Evolutionary conservation across 1,140 invertebrate species (phyloP).

Genomic region (Drosophila virilis): DNA sequence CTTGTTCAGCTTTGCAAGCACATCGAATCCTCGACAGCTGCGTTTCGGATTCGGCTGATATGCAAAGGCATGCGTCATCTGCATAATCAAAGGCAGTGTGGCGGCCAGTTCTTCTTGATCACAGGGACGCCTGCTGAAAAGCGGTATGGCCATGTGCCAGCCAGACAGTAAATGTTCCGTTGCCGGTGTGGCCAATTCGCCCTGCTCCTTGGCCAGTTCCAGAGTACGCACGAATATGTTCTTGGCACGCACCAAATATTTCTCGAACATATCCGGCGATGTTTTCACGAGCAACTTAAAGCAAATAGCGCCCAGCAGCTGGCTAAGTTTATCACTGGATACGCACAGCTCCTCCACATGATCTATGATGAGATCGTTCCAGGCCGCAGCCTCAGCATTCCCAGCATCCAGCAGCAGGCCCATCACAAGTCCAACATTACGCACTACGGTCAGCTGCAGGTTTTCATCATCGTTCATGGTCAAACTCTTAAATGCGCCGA

Average conservation of each 20-base stretch:
- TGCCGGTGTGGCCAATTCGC: neutral
- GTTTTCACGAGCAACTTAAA: constrained; percentile 21
- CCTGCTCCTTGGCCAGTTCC: constrained; percentile 11
- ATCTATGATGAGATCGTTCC: constrained; percentile 23
- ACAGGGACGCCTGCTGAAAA: neutral
- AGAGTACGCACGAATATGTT: constrained; percentile 9
- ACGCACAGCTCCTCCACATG: constrained; percentile 8
- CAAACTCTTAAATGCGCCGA: constrained; percentile 18
- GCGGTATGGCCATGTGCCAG: constrained; percentile 4
- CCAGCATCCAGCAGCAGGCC: neutral
- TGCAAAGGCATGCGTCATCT: constrained; percentile 1
- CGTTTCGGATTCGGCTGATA: constrained; percentile 1
- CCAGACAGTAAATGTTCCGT: constrained; percentile 24
- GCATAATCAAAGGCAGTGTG: constrained; percentile 13
- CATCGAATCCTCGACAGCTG: constrained; percentile 13
- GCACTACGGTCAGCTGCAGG: constrained; percentile 11
- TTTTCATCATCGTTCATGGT: neutral
- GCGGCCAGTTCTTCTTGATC: neutral
- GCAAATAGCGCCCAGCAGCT: constrained; percentile 8
- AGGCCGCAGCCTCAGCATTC: neutral
- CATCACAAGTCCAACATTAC: constrained; percentile 22
- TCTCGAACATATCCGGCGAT: neutral
- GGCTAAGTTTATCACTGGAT: neutral
- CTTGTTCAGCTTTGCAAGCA: constrained; percentile 21
- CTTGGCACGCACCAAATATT: constrained; percentile 7